Percentiles rank a stretch among this genome's conserved stretches.
Conservation (phyloP, 1,140 invertebrate species). For the Thaumetopoea pityocampa region DNA sequence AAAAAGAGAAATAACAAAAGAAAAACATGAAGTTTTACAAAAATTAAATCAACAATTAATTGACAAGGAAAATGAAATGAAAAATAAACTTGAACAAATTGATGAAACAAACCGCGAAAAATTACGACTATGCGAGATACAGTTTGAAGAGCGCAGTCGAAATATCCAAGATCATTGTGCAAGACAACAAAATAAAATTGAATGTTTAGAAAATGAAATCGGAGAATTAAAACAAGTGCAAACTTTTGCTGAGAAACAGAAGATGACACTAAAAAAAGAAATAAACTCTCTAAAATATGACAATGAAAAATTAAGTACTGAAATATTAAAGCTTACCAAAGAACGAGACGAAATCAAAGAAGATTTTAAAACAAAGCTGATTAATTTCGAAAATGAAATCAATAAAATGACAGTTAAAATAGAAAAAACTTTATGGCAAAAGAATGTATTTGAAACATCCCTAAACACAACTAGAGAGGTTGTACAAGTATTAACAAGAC, state of each 20-base stretch:
- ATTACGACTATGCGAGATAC: conserved; percentile 66
- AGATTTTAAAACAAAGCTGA: conserved; percentile 47
- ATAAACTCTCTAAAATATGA: conserved; percentile 42
- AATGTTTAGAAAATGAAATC: conserved; percentile 48
- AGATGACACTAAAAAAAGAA: conserved; percentile 39
- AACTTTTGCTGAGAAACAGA: conserved; percentile 42
- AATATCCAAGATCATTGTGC: conserved; percentile 55
- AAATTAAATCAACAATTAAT: conserved; percentile 46
- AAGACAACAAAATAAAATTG: conserved; percentile 46
- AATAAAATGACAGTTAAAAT: conserved; percentile 60
- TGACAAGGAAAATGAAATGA: conserved; percentile 58
- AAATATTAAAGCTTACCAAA: conserved; percentile 32
- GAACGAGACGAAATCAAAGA: conserved; percentile 51
- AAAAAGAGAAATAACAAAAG: conserved; percentile 43
- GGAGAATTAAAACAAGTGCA: conserved; percentile 51
- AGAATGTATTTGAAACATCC: conserved; percentile 69
- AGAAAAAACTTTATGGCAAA: conserved; percentile 58
- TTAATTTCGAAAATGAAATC: conserved; percentile 62
- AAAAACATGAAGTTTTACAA: conserved; percentile 51
- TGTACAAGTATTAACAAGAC: conserved; percentile 63
- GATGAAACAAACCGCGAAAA: conserved; percentile 66
- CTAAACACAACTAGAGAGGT: conserved; percentile 66
- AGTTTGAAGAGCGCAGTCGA: conserved; percentile 63
- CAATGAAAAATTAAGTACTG: conserved; percentile 34
- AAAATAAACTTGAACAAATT: conserved; percentile 65